Evolutionary conservation across 2,113 vertebrate genomes (phyloP), one percentile per base, ranked within the genome.

Genomic region (Mus pahari): DNA sequence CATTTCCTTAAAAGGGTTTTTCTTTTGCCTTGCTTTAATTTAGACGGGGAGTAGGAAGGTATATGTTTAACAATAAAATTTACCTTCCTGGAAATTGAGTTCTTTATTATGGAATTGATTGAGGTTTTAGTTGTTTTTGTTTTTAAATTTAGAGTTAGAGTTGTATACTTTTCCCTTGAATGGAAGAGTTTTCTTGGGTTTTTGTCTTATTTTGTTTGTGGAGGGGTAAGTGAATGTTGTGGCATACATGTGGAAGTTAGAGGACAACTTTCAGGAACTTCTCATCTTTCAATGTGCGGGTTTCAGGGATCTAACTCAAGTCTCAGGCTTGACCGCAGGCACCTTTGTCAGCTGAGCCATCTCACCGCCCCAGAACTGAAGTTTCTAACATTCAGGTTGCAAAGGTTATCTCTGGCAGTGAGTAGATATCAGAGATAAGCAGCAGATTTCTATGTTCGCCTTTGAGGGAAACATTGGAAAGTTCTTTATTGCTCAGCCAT

Each of bases 381-480:
- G 53, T 58, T 82, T 82, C 60, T 60, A 78, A 73, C 86, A 55
- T 68, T 83, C 77, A 86, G 36, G 20, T 71, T 95, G 55, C 53
- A 83, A 48, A 96, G 60, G 48, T 94, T 91, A 86, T 91, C 77
- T 89, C 45, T 86, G 84, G 14, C 11, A 4, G 36, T 89, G 14
- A 75, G 17, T 53, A 53, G 31, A 93, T 48, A 73, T 45, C n/a
- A 48, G 62, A 90, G 66, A 73, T 86, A 78, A 75, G 91, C n/a
- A 81, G 53, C 74, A n/a, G 3, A 77, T 88, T 73, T 60, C n/a
- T 96, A 36, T 93, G 77, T 60, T 62, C 86, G 60, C 62, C 48
- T 95, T 91, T 86, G 68, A 74, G 68, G 96, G 50, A 36, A 70
- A 88, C 90, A 64, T 90, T 71, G 66, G 94, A 94, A 92, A 92